phyloP scores from a whole-genome alignment of 2,888 invertebrate genomes.

The Mamestra brassicae region DNA sequence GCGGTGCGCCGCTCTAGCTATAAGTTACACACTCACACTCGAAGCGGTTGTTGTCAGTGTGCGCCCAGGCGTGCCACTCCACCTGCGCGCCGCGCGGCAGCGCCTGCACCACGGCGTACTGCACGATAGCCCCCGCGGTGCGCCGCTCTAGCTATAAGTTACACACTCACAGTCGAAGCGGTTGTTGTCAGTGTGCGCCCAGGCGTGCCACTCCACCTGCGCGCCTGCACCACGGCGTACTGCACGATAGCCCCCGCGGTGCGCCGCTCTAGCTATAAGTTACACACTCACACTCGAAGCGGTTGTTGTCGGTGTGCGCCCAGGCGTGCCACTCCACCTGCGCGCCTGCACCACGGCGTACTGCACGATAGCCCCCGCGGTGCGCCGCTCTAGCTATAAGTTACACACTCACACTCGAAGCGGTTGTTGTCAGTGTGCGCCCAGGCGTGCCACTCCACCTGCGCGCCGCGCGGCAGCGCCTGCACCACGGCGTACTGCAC shows the following conservation, averaged over 20 bases:
- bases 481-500: constrained; percentile 97
- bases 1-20: too few relatives aligned
- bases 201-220: constrained; percentile 97
- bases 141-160: constrained; percentile 89
- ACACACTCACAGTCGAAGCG: constrained; percentile 75
- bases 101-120: constrained; percentile 95
- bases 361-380: constrained; percentile 96
- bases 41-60: constrained; percentile 82
- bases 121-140: constrained; percentile 96
- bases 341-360: constrained; percentile 96
- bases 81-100: constrained; percentile 95
- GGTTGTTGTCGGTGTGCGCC: constrained; percentile 93
- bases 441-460: constrained; percentile 98
- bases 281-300: constrained; percentile 23
- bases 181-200: constrained; percentile 97
- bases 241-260: constrained; percentile 84
- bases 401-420: constrained; percentile 37
- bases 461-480: constrained; percentile 94
- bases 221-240: constrained; percentile 95
- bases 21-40: constrained; percentile 23
- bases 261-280: too few relatives aligned
- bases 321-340: constrained; percentile 98
- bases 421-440: constrained; percentile 97
- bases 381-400: constrained; percentile 91
- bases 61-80: constrained; percentile 99